Evolutionary conservation across 2,797 vertebrate species (phyloP).

Genomic region (Ctenopoma kingsleyae): DNA sequence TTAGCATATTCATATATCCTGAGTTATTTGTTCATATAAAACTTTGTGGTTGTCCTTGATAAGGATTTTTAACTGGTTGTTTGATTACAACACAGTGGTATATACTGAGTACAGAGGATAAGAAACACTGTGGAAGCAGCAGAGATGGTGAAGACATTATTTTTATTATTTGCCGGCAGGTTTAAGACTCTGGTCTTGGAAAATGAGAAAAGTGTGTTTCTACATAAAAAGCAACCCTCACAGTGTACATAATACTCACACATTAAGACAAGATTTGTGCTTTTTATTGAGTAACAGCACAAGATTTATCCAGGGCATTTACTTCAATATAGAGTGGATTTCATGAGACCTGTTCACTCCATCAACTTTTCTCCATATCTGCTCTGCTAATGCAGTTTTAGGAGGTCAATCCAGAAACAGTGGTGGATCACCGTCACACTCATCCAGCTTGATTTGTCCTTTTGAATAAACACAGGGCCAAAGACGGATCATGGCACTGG

Average conservation of each 20-base stretch:
- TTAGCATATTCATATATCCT: slow-evolving; percentile 77
- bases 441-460: slow-evolving; percentile 36
- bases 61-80: slow-evolving; percentile 67
- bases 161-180: neutral
- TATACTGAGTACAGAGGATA: slow-evolving; percentile 26
- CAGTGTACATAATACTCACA: slow-evolving; percentile 3
- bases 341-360: neutral
- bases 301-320: slow-evolving; percentile 1
- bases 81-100: slow-evolving; percentile 54
- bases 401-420: slow-evolving; percentile 13
- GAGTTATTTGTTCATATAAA: slow-evolving; percentile 74
- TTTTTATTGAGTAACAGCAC: slow-evolving; percentile 16
- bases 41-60: slow-evolving; percentile 74
- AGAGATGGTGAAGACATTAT: neutral
- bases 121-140: slow-evolving; percentile 2
- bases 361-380: slow-evolving; percentile 7
- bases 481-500: slow-evolving; percentile 15
- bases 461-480: slow-evolving; percentile 41
- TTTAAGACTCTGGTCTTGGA: slow-evolving; percentile 16
- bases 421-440: neutral
- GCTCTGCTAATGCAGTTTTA: slow-evolving; percentile 1
- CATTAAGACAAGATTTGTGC: slow-evolving; percentile 2
- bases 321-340: slow-evolving; percentile 23
- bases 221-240: slow-evolving; percentile 9
- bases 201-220: slow-evolving; percentile 10